Evolutionary conservation across 1,140 invertebrate species (phyloP).

Genomic region (Triops longicaudatus): DNA sequence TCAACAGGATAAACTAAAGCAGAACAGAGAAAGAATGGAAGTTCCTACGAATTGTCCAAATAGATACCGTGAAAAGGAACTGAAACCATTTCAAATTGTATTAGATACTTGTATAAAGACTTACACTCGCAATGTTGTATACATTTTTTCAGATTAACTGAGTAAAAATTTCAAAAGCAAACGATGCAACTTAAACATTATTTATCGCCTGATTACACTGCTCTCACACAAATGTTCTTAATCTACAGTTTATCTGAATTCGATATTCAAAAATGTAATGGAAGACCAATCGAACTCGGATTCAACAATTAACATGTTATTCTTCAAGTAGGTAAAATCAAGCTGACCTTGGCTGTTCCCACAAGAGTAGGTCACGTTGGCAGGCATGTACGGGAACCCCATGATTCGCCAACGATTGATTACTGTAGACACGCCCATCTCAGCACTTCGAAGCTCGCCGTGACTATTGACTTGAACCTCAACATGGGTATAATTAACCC

Average conservation of each 20-base stretch:
- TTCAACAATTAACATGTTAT: neutral
- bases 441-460: neutral
- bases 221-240: no score
- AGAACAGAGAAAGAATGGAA: no score
- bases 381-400: neutral
- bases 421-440: constrained; percentile 8
- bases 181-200: no score
- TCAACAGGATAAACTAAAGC: no score
- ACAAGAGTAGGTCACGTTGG: neutral
- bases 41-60: no score
- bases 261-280: neutral
- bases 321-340: neutral
- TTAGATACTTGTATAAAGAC: no score
- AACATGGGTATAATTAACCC: neutral
- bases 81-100: no score
- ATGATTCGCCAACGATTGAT: constrained; percentile 17
- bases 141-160: no score
- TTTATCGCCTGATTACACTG: no score
- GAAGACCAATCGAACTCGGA: neutral
- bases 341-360: neutral
- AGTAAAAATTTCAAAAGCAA: no score
- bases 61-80: no score
- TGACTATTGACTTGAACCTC: neutral
- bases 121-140: no score
- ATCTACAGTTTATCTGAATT: neutral